Percentiles rank a stretch among this genome's conserved stretches.
phyloP scores from a whole-genome alignment of 2,797 vertebrate genomes.

The Diplodus sargus region DNA sequence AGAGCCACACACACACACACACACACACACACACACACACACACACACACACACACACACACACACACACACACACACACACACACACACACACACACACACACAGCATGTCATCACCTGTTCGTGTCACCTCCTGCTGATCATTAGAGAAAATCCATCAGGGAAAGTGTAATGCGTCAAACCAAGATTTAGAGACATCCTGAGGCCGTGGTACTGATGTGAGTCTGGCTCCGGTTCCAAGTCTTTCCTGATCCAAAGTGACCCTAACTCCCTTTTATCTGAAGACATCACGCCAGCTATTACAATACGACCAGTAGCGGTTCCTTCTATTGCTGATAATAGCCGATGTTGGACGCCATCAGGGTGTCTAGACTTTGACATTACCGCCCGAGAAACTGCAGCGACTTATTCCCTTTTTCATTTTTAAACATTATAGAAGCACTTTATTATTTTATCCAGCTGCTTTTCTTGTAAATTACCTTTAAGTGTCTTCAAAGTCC shows the following conservation, averaged over 20 bases:
- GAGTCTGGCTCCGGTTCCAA: slow-evolving; percentile 42
- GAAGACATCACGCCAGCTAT: slow-evolving; percentile 22
- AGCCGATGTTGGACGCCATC: slow-evolving; percentile 9
- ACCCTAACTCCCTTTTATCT: slow-evolving; percentile 43
- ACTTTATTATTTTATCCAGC: background rate
- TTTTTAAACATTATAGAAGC: background rate
- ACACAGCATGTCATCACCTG: slow-evolving; percentile 27
- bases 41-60: slow-evolving; percentile 4
- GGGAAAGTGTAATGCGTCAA: slow-evolving; percentile 36
- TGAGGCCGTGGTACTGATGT: slow-evolving; percentile 10
- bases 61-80: slow-evolving; percentile 16
- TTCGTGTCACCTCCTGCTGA: slow-evolving; percentile 18
- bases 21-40: slow-evolving; percentile 15
- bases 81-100: slow-evolving; percentile 9
- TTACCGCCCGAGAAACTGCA: background rate
- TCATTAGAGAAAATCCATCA: slow-evolving; percentile 47
- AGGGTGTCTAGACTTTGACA: slow-evolving; percentile 17
- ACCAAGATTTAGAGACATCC: slow-evolving; percentile 47
- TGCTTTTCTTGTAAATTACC: background rate
- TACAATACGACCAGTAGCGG: background rate
- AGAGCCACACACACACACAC: slow-evolving; percentile 18
- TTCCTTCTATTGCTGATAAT: slow-evolving; percentile 1
- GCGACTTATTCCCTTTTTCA: background rate
- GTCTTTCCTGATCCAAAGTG: slow-evolving; percentile 51
- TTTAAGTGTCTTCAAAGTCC: background rate